Evolutionary conservation across 2,113 vertebrate genomes (phyloP), one percentile per base, ranked within the genome.

Genomic region (Sterna hirundo): DNA sequence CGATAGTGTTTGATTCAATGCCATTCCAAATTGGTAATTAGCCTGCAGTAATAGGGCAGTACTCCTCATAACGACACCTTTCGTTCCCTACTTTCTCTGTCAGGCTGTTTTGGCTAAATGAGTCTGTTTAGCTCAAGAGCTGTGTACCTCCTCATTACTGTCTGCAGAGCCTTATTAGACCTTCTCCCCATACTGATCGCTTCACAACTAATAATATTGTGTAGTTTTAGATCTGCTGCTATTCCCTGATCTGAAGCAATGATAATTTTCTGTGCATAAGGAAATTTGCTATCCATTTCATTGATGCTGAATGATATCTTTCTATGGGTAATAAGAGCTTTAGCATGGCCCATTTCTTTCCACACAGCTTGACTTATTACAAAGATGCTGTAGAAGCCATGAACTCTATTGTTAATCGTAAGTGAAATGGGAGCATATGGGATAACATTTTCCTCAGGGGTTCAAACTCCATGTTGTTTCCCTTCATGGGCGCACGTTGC

Each of bases 381-480:
- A n/a, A 12, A 76, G 77, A 32, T 61, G 34, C 36, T 49, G 16
- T 29, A 30, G 42, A 52, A 93, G 47, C 49, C 18, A 0, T 74
- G 78, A 74, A 60, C 49, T 81, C 27, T 40, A 1, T 38, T 49
- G 29, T 77, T 83, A 76, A 51, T 87, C 3, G 3, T 54, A 49
- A 64, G 55, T 11, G n/a, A 81, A 80, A 58, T 15, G n/a, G 51
- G 68, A 94, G 46, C 20, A 10, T 6, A 27, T 0, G 11, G 42
- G n/a, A 17, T 32, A 40, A 46, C 18, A 13, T 9, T 55, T 58
- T 90, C 42, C 64, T 47, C 6, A 13, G 78, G 49, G 49, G 21
- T 25, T 51, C 10, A 25, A 3, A 15, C 0, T 0, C 60, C 1
- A 0, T 0, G 2, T 2, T 11, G 30, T 46, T 64, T 87, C 23